Evolutionary conservation across 2,888 invertebrate species (phyloP), one percentile per base, ranked within the genome.

Genomic region (Ceramica pisi): DNA sequence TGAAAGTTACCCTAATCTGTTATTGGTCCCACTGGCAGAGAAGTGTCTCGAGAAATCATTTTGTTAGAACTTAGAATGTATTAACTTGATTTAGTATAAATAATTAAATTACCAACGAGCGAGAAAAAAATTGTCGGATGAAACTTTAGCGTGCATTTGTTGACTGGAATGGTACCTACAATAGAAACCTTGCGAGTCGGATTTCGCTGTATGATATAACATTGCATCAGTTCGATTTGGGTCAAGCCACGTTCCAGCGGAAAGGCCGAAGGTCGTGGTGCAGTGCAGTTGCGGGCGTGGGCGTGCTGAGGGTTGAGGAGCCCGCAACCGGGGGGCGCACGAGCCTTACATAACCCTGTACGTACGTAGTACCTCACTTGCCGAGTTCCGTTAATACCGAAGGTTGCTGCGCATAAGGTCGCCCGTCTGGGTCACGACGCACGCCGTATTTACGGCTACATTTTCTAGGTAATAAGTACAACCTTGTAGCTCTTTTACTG

Each of bases 361-460:
- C 6, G 9, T 72, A 62, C 73, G 78, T 81, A 84, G 78, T 81
- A 84, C 77, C 75, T 81, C 88, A 87, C 87, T 88, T 87, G 86
- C 88, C 86, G 83, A 89, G 90, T 92, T 92, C 93, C 91, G 91
- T 91, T 91, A 90, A 91, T 89, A 88, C 89, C 90, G 92, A 94
- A 95, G 94, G 94, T 92, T 93, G 92, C 88, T 90, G 89, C 90
- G 91, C 89, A 90, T 92, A 92, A 94, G 93, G 94, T 93, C 93
- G 92, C 71, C 83, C 75, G 90, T 91, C 91, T 91, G 89, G 92
- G 92, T 91, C 92, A 91, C 90, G 88, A 87, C 82, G 80, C 76
- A 80, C 77, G 78, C 74, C 65, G 80, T 83, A 78, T 81, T 84
- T 83, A 87, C 80, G 78, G 64, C 67, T 78, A 63, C 73, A 69